A percentile compares a stretch with the other conserved stretches of the same genome.
phyloP scores from a whole-genome alignment of 2,888 invertebrate species.

The Tortricodes alternella region DNA sequence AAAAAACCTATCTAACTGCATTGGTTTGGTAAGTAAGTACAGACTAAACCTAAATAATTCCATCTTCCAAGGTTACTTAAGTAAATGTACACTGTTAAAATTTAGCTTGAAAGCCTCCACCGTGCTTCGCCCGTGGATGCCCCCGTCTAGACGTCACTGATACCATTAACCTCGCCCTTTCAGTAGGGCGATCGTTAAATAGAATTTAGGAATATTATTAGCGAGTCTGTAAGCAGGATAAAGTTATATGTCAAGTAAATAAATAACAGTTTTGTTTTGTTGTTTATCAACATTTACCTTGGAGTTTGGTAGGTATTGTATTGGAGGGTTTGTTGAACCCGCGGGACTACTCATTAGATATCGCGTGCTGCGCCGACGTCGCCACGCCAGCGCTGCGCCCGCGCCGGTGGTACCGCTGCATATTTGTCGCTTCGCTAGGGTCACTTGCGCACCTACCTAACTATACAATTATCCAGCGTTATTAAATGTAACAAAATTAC shows the following conservation, averaged over 20 bases:
- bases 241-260: slow-evolving; percentile 6
- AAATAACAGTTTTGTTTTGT: not conserved
- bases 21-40: too few relatives aligned
- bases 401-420: slow-evolving; percentile 37
- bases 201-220: slow-evolving; percentile 8
- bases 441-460: slow-evolving; percentile 24
- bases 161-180: slow-evolving; percentile 3
- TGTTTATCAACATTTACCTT: slow-evolving; percentile 24
- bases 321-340: slow-evolving; percentile 77
- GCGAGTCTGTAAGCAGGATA: slow-evolving; percentile 14
- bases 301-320: slow-evolving; percentile 47
- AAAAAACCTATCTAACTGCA: too few relatives aligned
- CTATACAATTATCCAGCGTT: slow-evolving; percentile 21
- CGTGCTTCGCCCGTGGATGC: not conserved
- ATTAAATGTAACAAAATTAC: slow-evolving; percentile 15
- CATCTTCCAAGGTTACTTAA: too few relatives aligned
- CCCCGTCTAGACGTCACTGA: not conserved
- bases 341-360: slow-evolving; percentile 71
- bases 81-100: too few relatives aligned
- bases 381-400: slow-evolving; percentile 35
- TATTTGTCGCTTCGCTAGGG: slow-evolving; percentile 36
- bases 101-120: not conserved
- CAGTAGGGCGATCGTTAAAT: slow-evolving; percentile 1
- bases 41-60: too few relatives aligned
- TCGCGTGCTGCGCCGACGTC: slow-evolving; percentile 74